These are phyloP conservation scores for Porites evermanni DNA, from an alignment of 92 coral and sea anemone genomes.

Conservation along the genomic window DNA sequence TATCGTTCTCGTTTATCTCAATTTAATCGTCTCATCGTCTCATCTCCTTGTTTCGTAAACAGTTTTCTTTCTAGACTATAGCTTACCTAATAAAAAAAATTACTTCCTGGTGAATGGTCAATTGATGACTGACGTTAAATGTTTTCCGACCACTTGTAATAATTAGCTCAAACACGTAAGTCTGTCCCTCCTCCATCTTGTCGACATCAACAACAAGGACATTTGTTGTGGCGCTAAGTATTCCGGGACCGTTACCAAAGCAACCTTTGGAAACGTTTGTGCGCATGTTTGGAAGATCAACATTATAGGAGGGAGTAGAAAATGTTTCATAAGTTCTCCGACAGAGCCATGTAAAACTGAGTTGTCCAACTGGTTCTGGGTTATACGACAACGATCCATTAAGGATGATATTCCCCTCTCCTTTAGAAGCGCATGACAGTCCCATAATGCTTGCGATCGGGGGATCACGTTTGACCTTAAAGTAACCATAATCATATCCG, in stretches of 20 bases:
- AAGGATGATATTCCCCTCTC: slow-evolving; percentile 40
- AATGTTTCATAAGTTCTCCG: slow-evolving; percentile 36
- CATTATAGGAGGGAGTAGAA: neutral
- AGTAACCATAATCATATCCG: slow-evolving; percentile 47
- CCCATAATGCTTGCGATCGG: slow-evolving; percentile 41
- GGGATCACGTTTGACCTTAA: neutral
- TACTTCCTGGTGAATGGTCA: neutral
- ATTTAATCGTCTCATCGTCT: too few species aligned
- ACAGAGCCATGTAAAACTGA: slow-evolving; percentile 47
- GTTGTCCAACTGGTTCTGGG: neutral
- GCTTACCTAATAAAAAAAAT: slow-evolving; percentile 7
- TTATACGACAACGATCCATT: slow-evolving; percentile 13
- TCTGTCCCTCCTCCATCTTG: slow-evolving; percentile 2
- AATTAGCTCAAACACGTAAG: neutral
- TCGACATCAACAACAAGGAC: slow-evolving; percentile 22
- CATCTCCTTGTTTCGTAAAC: too few species aligned
- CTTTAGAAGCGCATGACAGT: slow-evolving; percentile 15
- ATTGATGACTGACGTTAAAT: neutral
- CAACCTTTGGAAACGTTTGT: slow-evolving; percentile 26
- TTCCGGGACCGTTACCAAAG: slow-evolving; percentile 61
- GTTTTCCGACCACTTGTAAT: neutral
- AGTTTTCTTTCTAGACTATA: neutral
- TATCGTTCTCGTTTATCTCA: too few species aligned
- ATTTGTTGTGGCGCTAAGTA: slow-evolving; percentile 12
- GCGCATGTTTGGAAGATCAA: slow-evolving; percentile 10